phyloP scores from a whole-genome alignment of 2,113 vertebrate species.

The Cololabis saira region DNA sequence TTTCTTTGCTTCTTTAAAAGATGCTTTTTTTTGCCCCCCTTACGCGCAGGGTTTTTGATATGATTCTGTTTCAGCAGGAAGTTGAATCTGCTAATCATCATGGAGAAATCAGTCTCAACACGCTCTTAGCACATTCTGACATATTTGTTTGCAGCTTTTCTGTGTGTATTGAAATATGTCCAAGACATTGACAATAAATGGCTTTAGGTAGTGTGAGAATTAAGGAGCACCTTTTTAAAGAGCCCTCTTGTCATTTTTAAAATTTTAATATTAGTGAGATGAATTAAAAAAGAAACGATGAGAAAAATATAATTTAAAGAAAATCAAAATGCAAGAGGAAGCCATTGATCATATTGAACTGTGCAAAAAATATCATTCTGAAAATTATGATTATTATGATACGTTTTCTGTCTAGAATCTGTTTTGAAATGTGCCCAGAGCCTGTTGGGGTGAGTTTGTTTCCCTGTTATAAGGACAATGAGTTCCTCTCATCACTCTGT shows the following conservation, averaged over 20 bases:
- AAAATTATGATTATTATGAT: constrained; percentile 10
- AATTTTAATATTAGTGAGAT: neutral
- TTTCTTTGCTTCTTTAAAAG: constrained; percentile 2
- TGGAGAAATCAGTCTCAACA: constrained; percentile 29
- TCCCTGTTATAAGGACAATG: constrained; percentile 1
- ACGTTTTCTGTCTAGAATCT: constrained; percentile 8
- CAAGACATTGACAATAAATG: constrained; percentile 5
- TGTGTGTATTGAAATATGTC: neutral
- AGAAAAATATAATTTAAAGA: neutral
- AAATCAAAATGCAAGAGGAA: constrained; percentile 8
- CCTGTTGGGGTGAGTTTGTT: constrained; percentile 34
- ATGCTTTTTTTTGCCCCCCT: constrained; percentile 11
- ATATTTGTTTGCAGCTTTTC: neutral
- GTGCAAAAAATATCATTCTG: constrained; percentile 9
- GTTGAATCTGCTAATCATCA: constrained; percentile 11
- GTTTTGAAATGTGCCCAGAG: constrained; percentile 42
- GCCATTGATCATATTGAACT: constrained; percentile 3
- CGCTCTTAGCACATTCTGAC: constrained; percentile 24
- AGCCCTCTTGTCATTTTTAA: neutral
- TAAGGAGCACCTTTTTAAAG: constrained; percentile 41
- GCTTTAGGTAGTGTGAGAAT: constrained; percentile 5
- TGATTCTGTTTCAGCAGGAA: constrained; percentile 21
- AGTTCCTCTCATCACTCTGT: neutral
- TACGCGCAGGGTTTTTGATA: constrained; percentile 32
- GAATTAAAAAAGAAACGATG: neutral